Evolutionary conservation across 2,888 invertebrate species (phyloP).

Genomic region (Chironomus riparius): DNA sequence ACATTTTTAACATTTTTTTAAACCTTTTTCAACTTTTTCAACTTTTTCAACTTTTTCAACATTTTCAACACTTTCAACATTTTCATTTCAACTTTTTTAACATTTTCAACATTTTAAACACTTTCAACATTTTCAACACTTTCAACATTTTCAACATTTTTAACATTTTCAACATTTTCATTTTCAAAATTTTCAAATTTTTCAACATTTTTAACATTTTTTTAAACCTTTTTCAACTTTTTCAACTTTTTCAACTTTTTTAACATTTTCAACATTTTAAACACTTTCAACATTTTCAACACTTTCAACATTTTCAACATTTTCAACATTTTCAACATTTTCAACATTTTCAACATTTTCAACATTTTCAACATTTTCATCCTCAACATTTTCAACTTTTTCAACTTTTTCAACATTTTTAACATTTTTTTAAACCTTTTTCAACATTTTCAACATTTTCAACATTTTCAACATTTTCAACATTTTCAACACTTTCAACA

Average conservation of each 20-base stretch:
- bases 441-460: not conserved
- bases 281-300: not conserved
- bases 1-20: no score
- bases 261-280: not conserved
- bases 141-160: no score
- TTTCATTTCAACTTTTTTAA: not conserved
- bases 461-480: not conserved
- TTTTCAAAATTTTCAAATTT: no score
- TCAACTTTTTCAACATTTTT: not conserved
- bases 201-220: no score
- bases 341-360: not conserved
- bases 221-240: not conserved
- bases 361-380: not conserved
- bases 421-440: no score
- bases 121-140: not conserved
- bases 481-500: not conserved
- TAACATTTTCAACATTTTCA: not conserved
- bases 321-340: not conserved
- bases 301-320: not conserved
- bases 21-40: not conserved
- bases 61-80: no score
- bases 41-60: slow-evolving; percentile 31
- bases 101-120: not conserved
- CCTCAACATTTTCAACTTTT: not conserved
- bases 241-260: not conserved